Conservation (phyloP, 2,888 invertebrate species). For the Panopea generosa region DNA sequence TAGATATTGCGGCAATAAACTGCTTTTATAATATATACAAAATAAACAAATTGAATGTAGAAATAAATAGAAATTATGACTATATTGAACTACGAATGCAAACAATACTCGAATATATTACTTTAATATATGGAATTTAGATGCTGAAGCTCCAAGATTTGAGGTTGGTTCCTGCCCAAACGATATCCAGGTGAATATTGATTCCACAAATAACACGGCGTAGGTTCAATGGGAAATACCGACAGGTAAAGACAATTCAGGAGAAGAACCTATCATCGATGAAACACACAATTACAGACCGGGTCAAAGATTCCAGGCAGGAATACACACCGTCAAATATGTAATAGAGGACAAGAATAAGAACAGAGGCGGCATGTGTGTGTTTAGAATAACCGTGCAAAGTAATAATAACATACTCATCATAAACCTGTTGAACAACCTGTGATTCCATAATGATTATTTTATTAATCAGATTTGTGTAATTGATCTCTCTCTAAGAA, state of each 20-base stretch:
- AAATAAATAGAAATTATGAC: no score
- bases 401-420: constrained; percentile 38
- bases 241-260: constrained; percentile 32
- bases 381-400: constrained; percentile 31
- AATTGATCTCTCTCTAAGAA: no score
- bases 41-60: no score
- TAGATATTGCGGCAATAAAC: no score
- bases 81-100: no score
- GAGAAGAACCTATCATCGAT: constrained; percentile 11
- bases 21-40: no score
- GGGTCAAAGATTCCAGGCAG: constrained; percentile 20
- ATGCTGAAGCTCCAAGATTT: no score
- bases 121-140: no score
- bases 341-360: constrained; percentile 21
- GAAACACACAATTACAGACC: constrained; percentile 21
- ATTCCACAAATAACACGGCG: constrained; percentile 43
- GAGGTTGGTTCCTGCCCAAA: constrained; percentile 41
- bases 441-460: no score
- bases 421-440: no score
- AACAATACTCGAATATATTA: no score
- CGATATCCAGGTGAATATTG: constrained; percentile 38
- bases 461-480: no score
- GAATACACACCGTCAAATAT: constrained; percentile 26
- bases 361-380: constrained; percentile 38
- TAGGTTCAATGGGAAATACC: constrained; percentile 37